Evolutionary conservation across 2,797 vertebrate genomes (phyloP).

Genomic region (Erpetoichthys calabaricus): DNA sequence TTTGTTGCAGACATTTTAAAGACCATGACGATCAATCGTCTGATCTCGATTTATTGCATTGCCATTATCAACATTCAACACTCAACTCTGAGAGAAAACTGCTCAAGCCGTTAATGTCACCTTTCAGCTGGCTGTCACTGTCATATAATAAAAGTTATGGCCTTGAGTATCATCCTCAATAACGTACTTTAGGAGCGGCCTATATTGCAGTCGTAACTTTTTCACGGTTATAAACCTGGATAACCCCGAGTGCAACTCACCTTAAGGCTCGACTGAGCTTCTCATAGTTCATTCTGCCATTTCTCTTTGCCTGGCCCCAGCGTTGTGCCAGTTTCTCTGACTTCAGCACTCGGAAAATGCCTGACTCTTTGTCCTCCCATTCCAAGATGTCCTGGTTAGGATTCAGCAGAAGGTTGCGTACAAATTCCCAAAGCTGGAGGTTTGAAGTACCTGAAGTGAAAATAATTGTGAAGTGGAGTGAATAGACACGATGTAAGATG

Average conservation of each 20-base stretch:
- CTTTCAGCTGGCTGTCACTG: too few species aligned
- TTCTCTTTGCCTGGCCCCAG: slow-evolving; percentile 46
- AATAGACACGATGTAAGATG: too few species aligned
- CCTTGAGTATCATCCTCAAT: background rate
- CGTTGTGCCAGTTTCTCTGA: slow-evolving; percentile 43
- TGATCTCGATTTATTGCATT: too few species aligned
- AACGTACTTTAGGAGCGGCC: background rate
- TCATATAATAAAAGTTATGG: background rate
- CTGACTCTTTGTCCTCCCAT: slow-evolving; percentile 39
- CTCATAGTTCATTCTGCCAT: slow-evolving; percentile 42
- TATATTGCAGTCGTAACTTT: background rate
- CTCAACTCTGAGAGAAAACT: too few species aligned
- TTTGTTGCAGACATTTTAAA: too few species aligned
- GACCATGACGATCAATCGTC: too few species aligned
- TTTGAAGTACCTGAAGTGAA: too few species aligned
- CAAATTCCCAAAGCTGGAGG: slow-evolving; percentile 40
- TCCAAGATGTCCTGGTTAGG: slow-evolving; percentile 38
- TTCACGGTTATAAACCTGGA: background rate
- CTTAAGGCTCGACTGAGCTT: slow-evolving; percentile 41
- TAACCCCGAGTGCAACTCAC: slow-evolving; percentile 18
- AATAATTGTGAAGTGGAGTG: too few species aligned
- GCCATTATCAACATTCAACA: too few species aligned
- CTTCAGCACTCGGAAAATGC: slow-evolving; percentile 39
- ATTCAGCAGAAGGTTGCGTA: slow-evolving; percentile 39
- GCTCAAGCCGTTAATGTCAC: too few species aligned